These are phyloP conservation scores for Anarhynchus alexandrinus DNA, from an alignment of 2,113 vertebrate species.

Conservation along the genomic window DNA sequence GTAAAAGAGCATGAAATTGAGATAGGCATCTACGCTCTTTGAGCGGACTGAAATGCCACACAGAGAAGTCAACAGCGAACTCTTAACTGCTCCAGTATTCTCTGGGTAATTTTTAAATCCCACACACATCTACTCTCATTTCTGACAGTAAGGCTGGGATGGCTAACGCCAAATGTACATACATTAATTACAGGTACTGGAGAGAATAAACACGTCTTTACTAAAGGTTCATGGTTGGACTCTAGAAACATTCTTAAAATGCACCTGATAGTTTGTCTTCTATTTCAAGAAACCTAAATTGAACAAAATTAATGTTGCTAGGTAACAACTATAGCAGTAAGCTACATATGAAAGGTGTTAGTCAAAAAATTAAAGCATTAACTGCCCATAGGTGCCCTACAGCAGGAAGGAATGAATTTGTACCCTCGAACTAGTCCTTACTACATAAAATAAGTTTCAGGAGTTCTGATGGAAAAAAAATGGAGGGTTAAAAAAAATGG, in stretches of 20 bases:
- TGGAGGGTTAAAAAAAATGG: background rate
- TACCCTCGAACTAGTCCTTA: background rate
- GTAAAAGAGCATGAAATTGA: background rate
- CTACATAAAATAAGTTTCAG: background rate
- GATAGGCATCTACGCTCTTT: background rate
- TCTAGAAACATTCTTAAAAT: background rate
- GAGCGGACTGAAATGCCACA: background rate
- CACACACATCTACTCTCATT: background rate
- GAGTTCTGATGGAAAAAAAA: background rate
- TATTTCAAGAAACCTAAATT: no score
- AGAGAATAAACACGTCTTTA: background rate
- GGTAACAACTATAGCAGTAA: slow-evolving; percentile 21
- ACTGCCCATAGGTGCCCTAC: background rate
- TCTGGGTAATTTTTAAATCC: background rate
- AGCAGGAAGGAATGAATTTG: background rate
- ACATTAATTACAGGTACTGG: background rate
- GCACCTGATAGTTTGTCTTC: background rate
- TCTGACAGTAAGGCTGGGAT: background rate
- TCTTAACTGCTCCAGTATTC: background rate
- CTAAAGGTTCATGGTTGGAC: background rate
- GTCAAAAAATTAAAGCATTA: background rate
- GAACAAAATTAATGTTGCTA: slow-evolving; percentile 43
- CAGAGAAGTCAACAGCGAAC: background rate
- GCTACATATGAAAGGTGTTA: background rate
- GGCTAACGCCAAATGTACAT: background rate